Conservation (phyloP, 2,113 vertebrate species). For the Verasper variegatus region DNA sequence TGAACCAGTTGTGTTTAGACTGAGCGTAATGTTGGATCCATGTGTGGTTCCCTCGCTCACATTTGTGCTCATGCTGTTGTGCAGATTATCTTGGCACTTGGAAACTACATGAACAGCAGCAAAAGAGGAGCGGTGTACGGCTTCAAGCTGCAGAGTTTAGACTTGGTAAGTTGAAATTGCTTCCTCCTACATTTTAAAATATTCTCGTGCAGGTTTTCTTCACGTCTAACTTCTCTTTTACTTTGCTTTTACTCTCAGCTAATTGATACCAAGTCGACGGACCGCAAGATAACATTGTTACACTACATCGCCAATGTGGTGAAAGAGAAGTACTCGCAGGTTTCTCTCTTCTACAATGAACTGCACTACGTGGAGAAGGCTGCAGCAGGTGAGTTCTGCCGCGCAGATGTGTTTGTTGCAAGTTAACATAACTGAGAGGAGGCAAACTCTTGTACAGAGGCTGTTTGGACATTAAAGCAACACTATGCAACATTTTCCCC, state of each 20-base stretch:
- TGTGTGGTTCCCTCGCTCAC: neutral
- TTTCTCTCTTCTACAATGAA: constrained; percentile 94
- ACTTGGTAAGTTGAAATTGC: constrained; percentile 85
- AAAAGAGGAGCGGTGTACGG: constrained; percentile 98
- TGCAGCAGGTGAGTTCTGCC: constrained; percentile 86
- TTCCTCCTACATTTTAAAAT: neutral
- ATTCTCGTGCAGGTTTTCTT: neutral
- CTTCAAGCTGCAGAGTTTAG: constrained; percentile 98
- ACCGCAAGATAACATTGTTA: constrained; percentile 92
- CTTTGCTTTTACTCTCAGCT: constrained; percentile 79
- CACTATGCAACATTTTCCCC: too few species aligned
- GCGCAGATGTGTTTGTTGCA: neutral
- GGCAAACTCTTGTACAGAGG: too few species aligned
- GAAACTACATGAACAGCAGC: constrained; percentile 99
- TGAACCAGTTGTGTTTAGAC: neutral
- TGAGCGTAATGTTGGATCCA: neutral
- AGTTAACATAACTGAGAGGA: too few species aligned
- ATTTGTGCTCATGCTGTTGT: neutral
- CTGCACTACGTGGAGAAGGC: constrained; percentile 97
- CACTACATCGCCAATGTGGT: constrained; percentile 98
- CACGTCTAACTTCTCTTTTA: neutral
- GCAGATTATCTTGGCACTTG: constrained; percentile 97
- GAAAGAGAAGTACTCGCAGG: constrained; percentile 93
- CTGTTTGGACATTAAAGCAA: too few species aligned
- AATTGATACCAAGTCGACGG: constrained; percentile 95